phyloP scores from a whole-genome alignment of 2,888 invertebrate species.

The Panzeria rudis region DNA sequence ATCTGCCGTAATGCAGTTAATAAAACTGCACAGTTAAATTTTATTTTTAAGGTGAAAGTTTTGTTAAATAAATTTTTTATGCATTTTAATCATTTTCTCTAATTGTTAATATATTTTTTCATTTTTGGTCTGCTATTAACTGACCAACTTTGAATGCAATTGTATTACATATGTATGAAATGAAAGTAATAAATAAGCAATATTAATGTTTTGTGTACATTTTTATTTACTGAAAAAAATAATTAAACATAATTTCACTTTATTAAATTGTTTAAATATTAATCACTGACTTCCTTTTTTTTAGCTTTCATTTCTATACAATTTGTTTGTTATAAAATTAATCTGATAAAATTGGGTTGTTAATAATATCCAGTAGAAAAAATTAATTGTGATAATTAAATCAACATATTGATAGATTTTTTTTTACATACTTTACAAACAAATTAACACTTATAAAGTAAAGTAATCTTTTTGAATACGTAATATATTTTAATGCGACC shows the following conservation, averaged over 20 bases:
- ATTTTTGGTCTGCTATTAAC: conserved; percentile 21
- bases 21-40: conserved; percentile 7
- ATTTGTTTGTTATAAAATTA: conserved; percentile 7
- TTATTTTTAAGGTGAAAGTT: conserved; percentile 58
- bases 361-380: not conserved
- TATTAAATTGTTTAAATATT: conserved; percentile 44
- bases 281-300: conserved; percentile 50
- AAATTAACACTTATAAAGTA: not conserved
- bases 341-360: conserved; percentile 1
- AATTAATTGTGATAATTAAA: conserved; percentile 8
- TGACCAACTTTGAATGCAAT: conserved; percentile 62
- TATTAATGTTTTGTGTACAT: not conserved
- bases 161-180: conserved; percentile 38
- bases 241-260: conserved; percentile 44
- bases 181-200: conserved; percentile 44
- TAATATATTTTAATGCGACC: too few relatives aligned
- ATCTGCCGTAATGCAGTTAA: conserved; percentile 12
- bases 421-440: not conserved
- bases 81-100: conserved; percentile 47
- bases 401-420: not conserved
- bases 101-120: conserved; percentile 49
- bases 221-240: not conserved
- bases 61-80: conserved; percentile 10
- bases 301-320: conserved; percentile 26
- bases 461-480: too few relatives aligned